phyloP scores from a whole-genome alignment of 2,888 invertebrate species.

The Ophonus ardosiacus region DNA sequence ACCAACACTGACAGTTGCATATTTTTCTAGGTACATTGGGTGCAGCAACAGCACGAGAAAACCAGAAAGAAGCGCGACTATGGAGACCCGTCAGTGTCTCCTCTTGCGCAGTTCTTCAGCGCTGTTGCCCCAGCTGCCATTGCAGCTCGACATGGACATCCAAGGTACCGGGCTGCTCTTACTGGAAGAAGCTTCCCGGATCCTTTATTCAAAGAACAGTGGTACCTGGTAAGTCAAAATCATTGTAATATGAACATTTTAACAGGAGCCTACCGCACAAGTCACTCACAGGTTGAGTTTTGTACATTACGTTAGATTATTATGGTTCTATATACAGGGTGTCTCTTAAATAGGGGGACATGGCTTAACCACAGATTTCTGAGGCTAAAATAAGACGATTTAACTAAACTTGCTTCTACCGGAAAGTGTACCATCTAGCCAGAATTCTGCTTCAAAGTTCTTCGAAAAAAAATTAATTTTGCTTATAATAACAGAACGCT shows the following conservation, averaged over 20 bases:
- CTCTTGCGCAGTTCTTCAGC: slow-evolving; percentile 75
- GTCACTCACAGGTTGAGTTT: too few relatives aligned
- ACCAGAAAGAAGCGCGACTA: slow-evolving; percentile 93
- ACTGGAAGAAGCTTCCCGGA: slow-evolving; percentile 86
- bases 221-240: slow-evolving; percentile 93
- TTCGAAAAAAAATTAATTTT: too few relatives aligned
- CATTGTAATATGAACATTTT: background rate
- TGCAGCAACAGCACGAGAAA: slow-evolving; percentile 95
- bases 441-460: too few relatives aligned
- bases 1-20: background rate
- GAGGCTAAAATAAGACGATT: too few relatives aligned
- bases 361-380: too few relatives aligned
- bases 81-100: slow-evolving; percentile 78
- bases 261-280: too few relatives aligned
- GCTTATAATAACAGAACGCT: too few relatives aligned
- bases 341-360: too few relatives aligned
- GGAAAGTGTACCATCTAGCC: too few relatives aligned
- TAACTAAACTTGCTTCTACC: too few relatives aligned
- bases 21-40: slow-evolving; percentile 88
- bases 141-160: slow-evolving; percentile 72
- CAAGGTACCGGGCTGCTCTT: slow-evolving; percentile 74
- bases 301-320: too few relatives aligned
- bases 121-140: slow-evolving; percentile 75
- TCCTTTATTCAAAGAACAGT: slow-evolving; percentile 95
- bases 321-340: too few relatives aligned